Base-by-base conservation (phyloP, 2,888 invertebrate genomes). In the Standfussiana lucernea region DNA sequence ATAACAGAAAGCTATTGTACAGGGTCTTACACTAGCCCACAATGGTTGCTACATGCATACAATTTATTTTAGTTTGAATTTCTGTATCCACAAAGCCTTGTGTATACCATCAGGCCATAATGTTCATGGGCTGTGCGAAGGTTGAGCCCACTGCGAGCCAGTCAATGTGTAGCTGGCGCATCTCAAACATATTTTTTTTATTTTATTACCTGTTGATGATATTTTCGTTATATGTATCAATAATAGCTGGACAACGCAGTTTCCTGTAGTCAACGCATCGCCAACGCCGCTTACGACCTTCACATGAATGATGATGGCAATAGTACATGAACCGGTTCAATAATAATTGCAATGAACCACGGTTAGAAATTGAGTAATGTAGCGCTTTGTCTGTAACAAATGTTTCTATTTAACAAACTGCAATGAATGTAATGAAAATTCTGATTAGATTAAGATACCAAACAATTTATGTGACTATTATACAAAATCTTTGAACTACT, bases 231-330 rank as follows among this genome's bases (percentile, higher is more conserved):
- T 83, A 67, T 2, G 93, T 95, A 77, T 95, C 95, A 42, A 95
- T 82, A 68, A 85, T 86, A 13, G 95, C 96, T 4, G 86, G 90
- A 81, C 96, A 96, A 8, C 80, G 89, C 24, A 74, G 61, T 64
- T 81, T 89, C 3, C 95, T 89, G 72, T 96, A 96, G 70, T 95
- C 93, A 3, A 93, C 86, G 77, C 96, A 96, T 67, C 96, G 89
- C 95, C 95, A 96, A 0, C 95, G 89, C 0, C 90, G 89, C 74
- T 91, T 93, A 3, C 80, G 87, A 3, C 93, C 93, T 0, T 77
- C 75, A 21, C 84, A 72, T 2, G 95, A 89, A 21, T 86, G 79
- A 79, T 95, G 93, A 80, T 95, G 95, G 65, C 91, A 85, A 79
- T 90, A 87, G 79, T 95, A 96, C 32, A 96, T 86, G 71, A 80